Base-by-base conservation (phyloP, 2,797 vertebrate species). In the Mormyrops boulengeri region DNA sequence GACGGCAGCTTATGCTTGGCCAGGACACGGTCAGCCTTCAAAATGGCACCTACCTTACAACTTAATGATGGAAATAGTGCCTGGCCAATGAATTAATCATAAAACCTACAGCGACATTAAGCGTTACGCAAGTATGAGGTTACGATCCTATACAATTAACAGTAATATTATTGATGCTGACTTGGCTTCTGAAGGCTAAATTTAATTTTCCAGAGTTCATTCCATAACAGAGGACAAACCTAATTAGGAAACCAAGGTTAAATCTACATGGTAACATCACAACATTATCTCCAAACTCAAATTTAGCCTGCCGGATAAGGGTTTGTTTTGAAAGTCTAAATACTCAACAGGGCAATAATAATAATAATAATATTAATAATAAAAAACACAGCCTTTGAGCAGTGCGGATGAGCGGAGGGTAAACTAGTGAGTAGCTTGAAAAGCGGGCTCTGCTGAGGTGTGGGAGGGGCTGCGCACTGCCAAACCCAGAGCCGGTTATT, bases 241-340 rank as follows among this genome's bases (percentile, higher is more conserved):
- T 41, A 55, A 87, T 85, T 85, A 52, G 22, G 82, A 85, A 85
- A 49, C 82, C 82, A 85, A 85, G 82, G 82, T 85, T 85, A 85
- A 85, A 85, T 34, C 52, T 41, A 19, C 17, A 87, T 55, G 57
- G 52, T 8, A 9, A 57, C 53, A 87, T 19, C 52, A 50, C n/a
- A 26, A 85, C 82, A 85, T 19, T 85, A 85, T 26, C 17, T 47
- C 38, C 41, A 82, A n/a, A 47, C 38, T 82, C 77, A 82, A 82
- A 82, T 82, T 82, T 82, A 82, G 77, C 19, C 17, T 47, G 77
- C 17, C 2, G 8, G 77, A 82, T 44, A 82, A 47, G 41, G 2
- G 19, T n/a, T 19, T 8, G 17, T 47, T 47, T 19, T 82, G 77
- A 82, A 82, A 44, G 77, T 47, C 41, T 82, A 82, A 41, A 82